Evolutionary conservation across 2,797 vertebrate genomes (phyloP), one percentile per base, ranked within the genome.

Genomic region (Channa striata): DNA sequence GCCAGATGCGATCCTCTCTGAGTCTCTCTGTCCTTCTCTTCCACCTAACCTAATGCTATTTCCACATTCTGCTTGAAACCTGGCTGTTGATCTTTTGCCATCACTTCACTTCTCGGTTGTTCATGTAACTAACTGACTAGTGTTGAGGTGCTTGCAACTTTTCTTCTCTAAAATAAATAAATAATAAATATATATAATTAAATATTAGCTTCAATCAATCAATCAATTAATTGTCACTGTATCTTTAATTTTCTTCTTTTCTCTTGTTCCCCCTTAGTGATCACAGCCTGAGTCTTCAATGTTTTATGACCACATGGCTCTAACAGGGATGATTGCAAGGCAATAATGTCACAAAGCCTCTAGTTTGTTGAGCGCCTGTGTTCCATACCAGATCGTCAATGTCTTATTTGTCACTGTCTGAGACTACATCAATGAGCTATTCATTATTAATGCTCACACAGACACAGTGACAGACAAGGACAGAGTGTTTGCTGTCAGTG

Each of bases 341-440:
- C 83, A 79, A 49, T 76, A 69, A 77, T 74, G 64, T 83, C 78
- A 82, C 69, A 81, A 60, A 75, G 77, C 67, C 67, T 7, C 77
- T 77, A 59, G 67, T 75, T 37, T 75, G 80, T 66, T 2, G 44
- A 73, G 67, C 1, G 56, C 20, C 39, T n/a, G 42, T 48, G 66
- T 83, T 81, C 72, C 62, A 61, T 60, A 62, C 63, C 79, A 80
- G 72, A 84, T 78, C 83, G 90, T 88, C 86, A 90, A 87, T 90
- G 89, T 84, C 81, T 68, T 72, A 43, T 89, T 87, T 89, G 85
- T 90, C 80, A 36, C 42, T 50, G 53, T 76, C 72, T 72, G 52
- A 60, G 71, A 72, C 56, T 2, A 62, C 85, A 78, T 85, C 85
- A 76, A 77, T 80, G 84, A 77, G 59, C 85, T 66, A 85, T 91